Conservation (phyloP, 2,888 invertebrate species). For the Eretmocerus hayati region DNA sequence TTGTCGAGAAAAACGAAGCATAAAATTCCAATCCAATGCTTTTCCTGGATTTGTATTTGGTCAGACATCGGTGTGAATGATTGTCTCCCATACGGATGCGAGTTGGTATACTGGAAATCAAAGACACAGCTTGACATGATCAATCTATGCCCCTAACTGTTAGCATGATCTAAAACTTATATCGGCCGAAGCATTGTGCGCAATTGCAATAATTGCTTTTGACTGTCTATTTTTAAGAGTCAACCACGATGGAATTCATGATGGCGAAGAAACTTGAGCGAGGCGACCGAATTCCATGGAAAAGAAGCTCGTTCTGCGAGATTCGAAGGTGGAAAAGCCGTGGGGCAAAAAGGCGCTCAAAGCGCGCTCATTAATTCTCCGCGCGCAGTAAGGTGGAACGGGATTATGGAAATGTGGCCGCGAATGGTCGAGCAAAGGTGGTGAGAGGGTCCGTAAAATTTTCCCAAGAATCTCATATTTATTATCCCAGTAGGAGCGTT, state of each 20-base stretch:
- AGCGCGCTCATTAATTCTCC: conserved; percentile 35
- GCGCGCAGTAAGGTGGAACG: conserved; percentile 35
- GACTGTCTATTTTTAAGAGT: too few species aligned
- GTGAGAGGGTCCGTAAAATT: conserved; percentile 34
- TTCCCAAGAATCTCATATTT: conserved; percentile 45
- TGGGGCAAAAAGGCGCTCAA: conserved; percentile 25
- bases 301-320: not conserved
- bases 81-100: conserved; percentile 1
- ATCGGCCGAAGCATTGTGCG: too few species aligned
- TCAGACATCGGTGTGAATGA: conserved; percentile 14
- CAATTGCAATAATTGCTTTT: too few species aligned
- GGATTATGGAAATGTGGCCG: conserved; percentile 32
- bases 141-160: too few species aligned
- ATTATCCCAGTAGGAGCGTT: conserved; percentile 17
- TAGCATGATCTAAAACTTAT: too few species aligned
- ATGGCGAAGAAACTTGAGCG: too few species aligned
- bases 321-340: conserved; percentile 7
- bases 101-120: too few species aligned
- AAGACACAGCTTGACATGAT: too few species aligned
- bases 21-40: conserved; percentile 6
- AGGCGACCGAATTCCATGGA: not conserved
- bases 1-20: conserved; percentile 1
- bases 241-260: too few species aligned
- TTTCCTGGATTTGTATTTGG: too few species aligned
- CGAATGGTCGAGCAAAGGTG: conserved; percentile 16